Base-by-base conservation (phyloP, 1,140 invertebrate species). In the Camponotus pennsylvanicus region DNA sequence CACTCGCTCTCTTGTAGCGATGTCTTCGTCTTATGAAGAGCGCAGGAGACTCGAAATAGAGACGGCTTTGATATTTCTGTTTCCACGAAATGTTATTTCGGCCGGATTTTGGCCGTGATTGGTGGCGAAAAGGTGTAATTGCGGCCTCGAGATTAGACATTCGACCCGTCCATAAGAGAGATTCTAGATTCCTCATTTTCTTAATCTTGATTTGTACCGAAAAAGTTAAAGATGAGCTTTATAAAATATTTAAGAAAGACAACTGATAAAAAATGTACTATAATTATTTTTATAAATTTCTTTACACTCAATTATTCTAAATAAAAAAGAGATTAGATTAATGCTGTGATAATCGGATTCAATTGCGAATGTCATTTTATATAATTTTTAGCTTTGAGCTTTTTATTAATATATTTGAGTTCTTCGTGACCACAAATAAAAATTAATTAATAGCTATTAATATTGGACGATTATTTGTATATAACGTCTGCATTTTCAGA, bases 41-140 rank as follows among this genome's bases (percentile, higher is more conserved):
- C 52, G 45, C 32, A 40, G 11, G 71, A 61, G 49, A 80, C 86
- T 86, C 71, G 71, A 89, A 85, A 88, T 78, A 77, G 80, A 92
- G 80, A 32, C 63, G 82, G 55, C 77, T 76, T 66, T 75, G 87
- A 90, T 88, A 91, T 91, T 89, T 90, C 67, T 85, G 86, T 88
- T 91, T 90, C 78, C 82, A 61, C 27, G 76, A 84, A 85, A 71
- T 45, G 76, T 42, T 40, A 59, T 11, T 52, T 18, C 37, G 64
- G 2, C 32, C 49, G 34, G 37, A 66, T 89, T 85, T 78, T 69
- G 73, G 61, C 73, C 82, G 45, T 52, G 37, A 75, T 45, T 69
- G 67, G 8, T n/a, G n/a, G 40, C 69, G 57, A 75, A 37, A 61
- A 83, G 27, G 5, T 45, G 79, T 70, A 45, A 63, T 73, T 61